Evolutionary conservation across 2,113 vertebrate species (phyloP).

Genomic region (Marmota monax): DNA sequence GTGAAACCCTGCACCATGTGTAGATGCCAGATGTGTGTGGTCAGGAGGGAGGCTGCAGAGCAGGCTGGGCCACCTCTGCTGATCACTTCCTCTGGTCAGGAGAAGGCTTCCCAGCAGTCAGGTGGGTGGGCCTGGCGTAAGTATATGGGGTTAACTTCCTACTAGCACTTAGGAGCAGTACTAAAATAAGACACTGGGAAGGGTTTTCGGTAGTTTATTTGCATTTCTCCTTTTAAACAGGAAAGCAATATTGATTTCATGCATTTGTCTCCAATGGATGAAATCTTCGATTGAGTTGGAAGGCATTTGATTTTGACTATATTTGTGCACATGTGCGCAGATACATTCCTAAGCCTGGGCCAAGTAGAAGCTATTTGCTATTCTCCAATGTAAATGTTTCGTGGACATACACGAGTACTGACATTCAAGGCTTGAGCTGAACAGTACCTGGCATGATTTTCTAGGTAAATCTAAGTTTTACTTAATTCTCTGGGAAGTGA

Average conservation of each 20-base stretch:
- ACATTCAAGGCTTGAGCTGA: conserved; percentile 38
- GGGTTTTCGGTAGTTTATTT: conserved; percentile 44
- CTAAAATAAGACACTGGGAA: conserved; percentile 34
- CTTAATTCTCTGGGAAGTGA: conserved; percentile 56
- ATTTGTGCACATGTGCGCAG: conserved; percentile 2
- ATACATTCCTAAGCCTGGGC: not conserved
- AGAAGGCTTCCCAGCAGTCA: conserved; percentile 33
- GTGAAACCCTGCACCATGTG: conserved; percentile 66
- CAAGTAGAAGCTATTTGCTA: not conserved
- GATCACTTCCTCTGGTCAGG: conserved; percentile 47
- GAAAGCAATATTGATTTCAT: conserved; percentile 69
- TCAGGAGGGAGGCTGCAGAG: conserved; percentile 46
- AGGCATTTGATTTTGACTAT: conserved; percentile 34
- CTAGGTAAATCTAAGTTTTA: conserved; percentile 34
- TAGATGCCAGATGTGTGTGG: conserved; percentile 55
- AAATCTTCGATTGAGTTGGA: conserved; percentile 67
- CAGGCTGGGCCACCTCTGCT: conserved; percentile 28
- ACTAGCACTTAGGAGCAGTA: conserved; percentile 50
- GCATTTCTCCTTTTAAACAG: conserved; percentile 44
- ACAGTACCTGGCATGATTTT: conserved; percentile 62
- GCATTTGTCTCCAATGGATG: conserved; percentile 42
- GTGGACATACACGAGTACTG: not conserved
- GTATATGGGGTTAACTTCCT: conserved; percentile 55
- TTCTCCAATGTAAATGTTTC: conserved; percentile 37
- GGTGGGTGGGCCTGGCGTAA: not conserved